Percentiles rank a stretch among this genome's conserved stretches.
These are phyloP conservation scores for Drosophila triauraria DNA, from an alignment of 1,140 invertebrate species.

Conservation along the genomic window DNA sequence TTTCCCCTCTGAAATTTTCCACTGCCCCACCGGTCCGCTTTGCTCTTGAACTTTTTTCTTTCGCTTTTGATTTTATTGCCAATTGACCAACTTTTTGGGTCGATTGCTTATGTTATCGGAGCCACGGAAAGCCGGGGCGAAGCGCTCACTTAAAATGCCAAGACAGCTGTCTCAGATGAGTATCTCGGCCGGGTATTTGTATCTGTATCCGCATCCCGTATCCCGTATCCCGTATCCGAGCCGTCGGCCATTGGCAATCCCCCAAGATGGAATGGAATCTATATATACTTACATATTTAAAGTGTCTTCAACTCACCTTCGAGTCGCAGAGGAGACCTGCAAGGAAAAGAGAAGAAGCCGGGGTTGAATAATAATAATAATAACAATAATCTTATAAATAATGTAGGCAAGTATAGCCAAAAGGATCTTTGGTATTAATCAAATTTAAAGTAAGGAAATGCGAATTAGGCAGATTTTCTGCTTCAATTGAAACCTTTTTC, in stretches of 20 bases:
- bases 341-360: background rate
- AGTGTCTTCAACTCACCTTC: conserved; percentile 52
- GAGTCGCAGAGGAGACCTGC: background rate
- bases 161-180: conserved; percentile 67
- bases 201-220: conserved; percentile 13
- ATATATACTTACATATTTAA: conserved; percentile 34
- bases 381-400: background rate
- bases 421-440: background rate
- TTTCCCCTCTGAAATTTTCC: background rate
- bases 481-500: no score
- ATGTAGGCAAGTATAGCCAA: no score
- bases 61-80: conserved; percentile 83
- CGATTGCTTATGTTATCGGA: conserved; percentile 61
- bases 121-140: background rate
- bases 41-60: conserved; percentile 68
- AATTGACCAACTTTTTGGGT: conserved; percentile 81
- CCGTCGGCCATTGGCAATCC: conserved; percentile 6
- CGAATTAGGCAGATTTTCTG: no score
- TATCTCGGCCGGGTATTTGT: conserved; percentile 32
- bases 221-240: conserved; percentile 11
- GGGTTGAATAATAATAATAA: conserved; percentile 11
- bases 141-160: conserved; percentile 56
- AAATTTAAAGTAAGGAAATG: conserved; percentile 5
- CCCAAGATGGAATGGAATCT: background rate
- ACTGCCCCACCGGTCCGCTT: conserved; percentile 19